Base-by-base conservation (phyloP, 2,888 invertebrate species). In the Nomada goodeniana region DNA sequence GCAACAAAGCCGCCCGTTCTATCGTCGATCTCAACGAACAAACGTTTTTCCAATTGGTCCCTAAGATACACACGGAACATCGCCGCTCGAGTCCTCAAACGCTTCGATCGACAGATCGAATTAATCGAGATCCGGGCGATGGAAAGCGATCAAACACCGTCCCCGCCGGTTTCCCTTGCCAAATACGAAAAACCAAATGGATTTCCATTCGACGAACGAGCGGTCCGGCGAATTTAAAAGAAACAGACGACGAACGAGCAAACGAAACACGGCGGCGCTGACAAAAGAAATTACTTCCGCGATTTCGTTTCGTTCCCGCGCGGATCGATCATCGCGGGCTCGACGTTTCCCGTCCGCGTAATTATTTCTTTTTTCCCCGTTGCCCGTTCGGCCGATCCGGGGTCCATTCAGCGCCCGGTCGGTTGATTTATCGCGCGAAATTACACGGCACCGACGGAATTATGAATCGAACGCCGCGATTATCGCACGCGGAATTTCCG, bases 401-500 rank as follows among this genome's bases (percentile, higher is more conserved):
- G 20, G 9, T n/a, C 44, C 69, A 18, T 5, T 42, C 20, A 29
- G 15, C n/a, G 13, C 15, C 52, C 18, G 29, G n/a, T 36, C 53
- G 75, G 26, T 42, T 76, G 76, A 86, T 83, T 83, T 85, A 85
- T 85, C 79, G 75, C 78, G 69, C 67, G 79, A 85, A 88, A 88
- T 88, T 83, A 82, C 67, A 74, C 80, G 80, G 80, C 81, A 69
- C 68, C 65, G 55, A 36, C 86, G 75, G 80, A 86, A 87, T 87
- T 85, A 82, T 80, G 75, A 85, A 82, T 70, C 82, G 64, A 72
- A 67, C 36, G 70, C 80, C 29, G 61, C 76, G 72, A 73, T 88
- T 86, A 88, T 83, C 82, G 80, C 65, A 76, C 64, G 68, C 81
- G 84, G 87, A 84, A 86, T 65, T 88, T 87, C 83, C 84, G 81